These are phyloP conservation scores for Galerucella pusilla DNA, from an alignment of 2,888 invertebrate species.

Conservation along the genomic window DNA sequence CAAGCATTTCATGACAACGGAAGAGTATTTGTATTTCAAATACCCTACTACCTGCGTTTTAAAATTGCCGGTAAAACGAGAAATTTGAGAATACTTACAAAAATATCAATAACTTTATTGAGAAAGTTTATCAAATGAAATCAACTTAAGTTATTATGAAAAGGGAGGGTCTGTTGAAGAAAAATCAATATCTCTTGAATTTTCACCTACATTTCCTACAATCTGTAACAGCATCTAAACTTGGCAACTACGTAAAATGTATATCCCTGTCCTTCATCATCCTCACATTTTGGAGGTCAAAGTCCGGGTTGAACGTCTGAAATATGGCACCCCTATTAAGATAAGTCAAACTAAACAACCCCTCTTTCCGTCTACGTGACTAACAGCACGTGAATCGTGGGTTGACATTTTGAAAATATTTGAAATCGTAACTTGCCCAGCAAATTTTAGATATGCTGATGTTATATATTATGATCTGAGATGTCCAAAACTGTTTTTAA, in stretches of 20 bases:
- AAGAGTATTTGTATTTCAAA: too few relatives aligned
- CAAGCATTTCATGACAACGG: too few relatives aligned
- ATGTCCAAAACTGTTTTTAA: not conserved
- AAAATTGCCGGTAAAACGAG: too few relatives aligned
- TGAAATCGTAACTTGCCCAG: not conserved
- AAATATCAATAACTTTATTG: too few relatives aligned
- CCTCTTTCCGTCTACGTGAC: constrained; percentile 9
- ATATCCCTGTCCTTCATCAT: not conserved
- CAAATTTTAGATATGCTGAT: not conserved
- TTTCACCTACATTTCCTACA: not conserved
- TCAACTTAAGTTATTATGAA: not conserved
- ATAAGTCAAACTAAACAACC: constrained; percentile 7
- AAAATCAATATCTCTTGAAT: not conserved
- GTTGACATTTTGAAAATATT: not conserved
- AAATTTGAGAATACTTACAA: too few relatives aligned
- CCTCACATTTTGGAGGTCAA: not conserved
- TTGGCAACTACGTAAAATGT: not conserved
- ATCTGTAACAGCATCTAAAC: not conserved
- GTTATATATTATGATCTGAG: not conserved
- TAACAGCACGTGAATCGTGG: not conserved
- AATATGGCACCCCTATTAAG: constrained; percentile 6
- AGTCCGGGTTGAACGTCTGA: not conserved
- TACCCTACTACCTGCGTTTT: too few relatives aligned
- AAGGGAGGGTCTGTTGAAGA: not conserved
- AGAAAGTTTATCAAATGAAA: too few relatives aligned